These are phyloP conservation scores for Rhogogaster chlorosoma DNA, from an alignment of 2,888 invertebrate species.

Conservation along the genomic window DNA sequence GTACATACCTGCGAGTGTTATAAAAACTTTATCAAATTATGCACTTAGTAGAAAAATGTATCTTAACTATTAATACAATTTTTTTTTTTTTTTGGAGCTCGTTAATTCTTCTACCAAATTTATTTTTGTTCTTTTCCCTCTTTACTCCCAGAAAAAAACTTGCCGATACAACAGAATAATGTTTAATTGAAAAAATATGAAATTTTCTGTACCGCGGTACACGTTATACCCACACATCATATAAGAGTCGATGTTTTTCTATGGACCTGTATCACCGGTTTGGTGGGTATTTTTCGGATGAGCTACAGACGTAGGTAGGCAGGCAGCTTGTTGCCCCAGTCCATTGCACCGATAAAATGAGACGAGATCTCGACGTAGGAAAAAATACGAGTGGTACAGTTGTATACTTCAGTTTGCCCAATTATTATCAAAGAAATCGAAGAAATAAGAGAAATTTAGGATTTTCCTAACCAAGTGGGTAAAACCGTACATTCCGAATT, in stretches of 20 bases:
- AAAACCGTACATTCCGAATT: too few relatives aligned
- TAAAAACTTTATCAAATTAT: not conserved
- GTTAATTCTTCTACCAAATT: too few relatives aligned
- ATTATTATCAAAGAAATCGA: not conserved
- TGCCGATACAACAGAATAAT: too few relatives aligned
- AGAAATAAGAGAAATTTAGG: not conserved
- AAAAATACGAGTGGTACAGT: not conserved
- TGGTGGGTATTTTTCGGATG: constrained; percentile 38
- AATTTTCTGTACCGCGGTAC: not conserved
- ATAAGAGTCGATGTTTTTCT: constrained; percentile 35
- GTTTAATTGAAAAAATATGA: not conserved
- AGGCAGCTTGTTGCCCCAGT: not conserved
- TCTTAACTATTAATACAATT: too few relatives aligned
- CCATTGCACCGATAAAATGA: not conserved
- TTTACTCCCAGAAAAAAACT: too few relatives aligned
- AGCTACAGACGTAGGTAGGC: not conserved
- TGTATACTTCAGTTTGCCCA: not conserved
- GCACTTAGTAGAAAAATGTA: not conserved
- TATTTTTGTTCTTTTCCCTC: too few relatives aligned
- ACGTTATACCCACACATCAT: not conserved
- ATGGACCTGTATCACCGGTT: constrained; percentile 43
- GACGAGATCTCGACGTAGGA: not conserved
- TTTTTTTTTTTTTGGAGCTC: too few relatives aligned
- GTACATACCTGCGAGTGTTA: not conserved
- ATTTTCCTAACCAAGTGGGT: too few relatives aligned